Evolutionary conservation across 1,140 invertebrate genomes (phyloP).

Genomic region (Chymomyza costata): DNA sequence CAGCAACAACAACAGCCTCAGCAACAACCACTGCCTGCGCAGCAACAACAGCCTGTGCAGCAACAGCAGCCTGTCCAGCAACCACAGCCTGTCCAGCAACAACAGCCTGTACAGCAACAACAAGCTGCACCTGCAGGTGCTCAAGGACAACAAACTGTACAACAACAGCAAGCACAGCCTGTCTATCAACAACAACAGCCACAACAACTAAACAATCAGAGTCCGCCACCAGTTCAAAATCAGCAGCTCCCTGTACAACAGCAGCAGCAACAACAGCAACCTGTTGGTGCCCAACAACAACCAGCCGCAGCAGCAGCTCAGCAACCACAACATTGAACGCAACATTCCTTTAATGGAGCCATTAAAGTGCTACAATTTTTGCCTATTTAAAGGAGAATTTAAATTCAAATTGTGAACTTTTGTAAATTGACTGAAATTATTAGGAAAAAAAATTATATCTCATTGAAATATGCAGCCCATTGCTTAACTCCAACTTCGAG

Average conservation of each 20-base stretch:
- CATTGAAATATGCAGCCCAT: slow-evolving; percentile 11
- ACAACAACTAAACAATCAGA: slow-evolving; percentile 9
- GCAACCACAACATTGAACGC: slow-evolving; percentile 31
- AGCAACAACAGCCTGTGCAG: slow-evolving; percentile 17
- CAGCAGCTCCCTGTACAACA: slow-evolving; percentile 24
- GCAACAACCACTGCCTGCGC: slow-evolving; percentile 16
- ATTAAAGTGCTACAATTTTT: slow-evolving; percentile 10
- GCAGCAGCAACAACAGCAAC: slow-evolving; percentile 23
- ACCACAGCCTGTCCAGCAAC: slow-evolving; percentile 17
- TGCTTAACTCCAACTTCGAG: too few relatives aligned
- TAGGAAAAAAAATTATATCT: slow-evolving; percentile 22
- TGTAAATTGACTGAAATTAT: slow-evolving; percentile 6
- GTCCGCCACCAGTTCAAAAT: slow-evolving; percentile 12
- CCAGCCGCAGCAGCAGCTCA: slow-evolving; percentile 10
- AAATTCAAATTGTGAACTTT: too few relatives aligned
- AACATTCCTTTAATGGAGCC: slow-evolving; percentile 41
- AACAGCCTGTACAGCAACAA: slow-evolving; percentile 29
- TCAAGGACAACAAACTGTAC: slow-evolving; percentile 28
- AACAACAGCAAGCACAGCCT: slow-evolving; percentile 23
- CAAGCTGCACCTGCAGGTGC: slow-evolving; percentile 48
- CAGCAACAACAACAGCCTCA: slow-evolving; percentile 13
- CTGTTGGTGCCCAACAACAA: slow-evolving; percentile 26
- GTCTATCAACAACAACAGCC: slow-evolving; percentile 20
- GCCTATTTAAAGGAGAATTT: too few relatives aligned
- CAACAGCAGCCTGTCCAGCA: slow-evolving; percentile 23